Conservation (phyloP, 2,797 vertebrate species). For the Oophaga sylvatica region DNA sequence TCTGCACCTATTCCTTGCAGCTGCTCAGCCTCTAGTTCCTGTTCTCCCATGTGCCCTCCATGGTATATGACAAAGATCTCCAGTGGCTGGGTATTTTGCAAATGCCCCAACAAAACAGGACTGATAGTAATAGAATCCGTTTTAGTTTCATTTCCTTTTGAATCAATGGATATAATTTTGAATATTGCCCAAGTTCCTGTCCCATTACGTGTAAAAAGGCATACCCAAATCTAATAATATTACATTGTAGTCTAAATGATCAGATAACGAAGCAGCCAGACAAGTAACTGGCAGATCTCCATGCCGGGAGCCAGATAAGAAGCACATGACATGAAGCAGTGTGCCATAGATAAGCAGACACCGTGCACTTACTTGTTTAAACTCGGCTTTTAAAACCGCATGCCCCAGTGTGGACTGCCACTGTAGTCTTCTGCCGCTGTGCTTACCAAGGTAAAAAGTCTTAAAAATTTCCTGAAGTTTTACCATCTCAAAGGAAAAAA, state of each 20-base stretch:
- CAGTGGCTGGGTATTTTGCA: background rate
- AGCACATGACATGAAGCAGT: background rate
- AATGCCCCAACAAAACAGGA: background rate
- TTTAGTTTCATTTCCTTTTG: background rate
- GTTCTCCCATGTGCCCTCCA: too few relatives aligned
- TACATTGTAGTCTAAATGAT: background rate
- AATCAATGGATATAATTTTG: background rate
- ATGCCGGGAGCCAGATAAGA: background rate
- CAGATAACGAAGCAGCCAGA: background rate
- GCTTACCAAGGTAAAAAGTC: conserved; percentile 81
- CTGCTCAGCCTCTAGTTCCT: too few relatives aligned
- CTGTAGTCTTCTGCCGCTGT: conserved; percentile 81
- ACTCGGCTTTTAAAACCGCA: conserved; percentile 79
- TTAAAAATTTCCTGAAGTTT: conserved; percentile 84
- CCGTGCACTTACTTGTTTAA: conserved; percentile 75
- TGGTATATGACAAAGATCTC: background rate
- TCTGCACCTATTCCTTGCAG: too few relatives aligned
- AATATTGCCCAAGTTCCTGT: background rate
- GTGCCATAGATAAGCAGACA: background rate
- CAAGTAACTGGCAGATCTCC: background rate
- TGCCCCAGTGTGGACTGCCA: conserved; percentile 82
- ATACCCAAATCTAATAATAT: background rate
- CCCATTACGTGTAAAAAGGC: background rate
- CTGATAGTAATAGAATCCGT: background rate
- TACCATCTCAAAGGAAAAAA: conserved; percentile 73